A percentile compares a stretch with the other conserved stretches of the same genome.
Conservation (phyloP, 2,113 vertebrate species). For the Sphaerodactylus townsendi region DNA sequence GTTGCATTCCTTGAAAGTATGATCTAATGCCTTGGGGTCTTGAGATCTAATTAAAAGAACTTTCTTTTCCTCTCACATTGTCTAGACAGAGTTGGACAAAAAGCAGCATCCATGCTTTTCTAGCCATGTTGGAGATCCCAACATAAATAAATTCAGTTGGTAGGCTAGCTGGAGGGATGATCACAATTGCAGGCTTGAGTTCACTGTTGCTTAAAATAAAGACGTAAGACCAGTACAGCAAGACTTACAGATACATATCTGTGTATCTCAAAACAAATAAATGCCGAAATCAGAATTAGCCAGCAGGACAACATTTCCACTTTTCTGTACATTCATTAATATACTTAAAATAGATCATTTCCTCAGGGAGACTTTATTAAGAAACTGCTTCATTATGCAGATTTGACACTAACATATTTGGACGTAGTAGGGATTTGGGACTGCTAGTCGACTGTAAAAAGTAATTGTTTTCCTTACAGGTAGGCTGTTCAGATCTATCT, state of each 20-base stretch:
- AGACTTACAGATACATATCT: neutral
- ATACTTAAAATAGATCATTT: no score
- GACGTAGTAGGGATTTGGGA: no score
- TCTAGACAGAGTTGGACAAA: constrained; percentile 41
- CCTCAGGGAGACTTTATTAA: no score
- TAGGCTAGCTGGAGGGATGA: constrained; percentile 17
- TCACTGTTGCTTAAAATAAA: neutral
- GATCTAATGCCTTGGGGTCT: constrained; percentile 41
- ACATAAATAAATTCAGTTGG: constrained; percentile 11
- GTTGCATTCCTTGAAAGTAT: constrained; percentile 42
- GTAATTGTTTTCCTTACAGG: no score
- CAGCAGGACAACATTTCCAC: no score
- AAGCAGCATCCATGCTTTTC: neutral
- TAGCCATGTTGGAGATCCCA: neutral
- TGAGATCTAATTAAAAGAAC: constrained; percentile 52
- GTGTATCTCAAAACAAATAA: neutral
- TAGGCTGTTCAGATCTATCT: no score
- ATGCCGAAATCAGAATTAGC: neutral
- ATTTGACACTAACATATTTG: no score
- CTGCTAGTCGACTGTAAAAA: no score
- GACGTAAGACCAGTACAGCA: neutral
- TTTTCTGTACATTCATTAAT: no score
- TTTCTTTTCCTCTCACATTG: constrained; percentile 42
- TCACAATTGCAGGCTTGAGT: neutral
- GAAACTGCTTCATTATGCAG: no score